These are phyloP conservation scores for Ctenoplectra terminalis DNA, from an alignment of 1,140 invertebrate species.

Conservation along the genomic window DNA sequence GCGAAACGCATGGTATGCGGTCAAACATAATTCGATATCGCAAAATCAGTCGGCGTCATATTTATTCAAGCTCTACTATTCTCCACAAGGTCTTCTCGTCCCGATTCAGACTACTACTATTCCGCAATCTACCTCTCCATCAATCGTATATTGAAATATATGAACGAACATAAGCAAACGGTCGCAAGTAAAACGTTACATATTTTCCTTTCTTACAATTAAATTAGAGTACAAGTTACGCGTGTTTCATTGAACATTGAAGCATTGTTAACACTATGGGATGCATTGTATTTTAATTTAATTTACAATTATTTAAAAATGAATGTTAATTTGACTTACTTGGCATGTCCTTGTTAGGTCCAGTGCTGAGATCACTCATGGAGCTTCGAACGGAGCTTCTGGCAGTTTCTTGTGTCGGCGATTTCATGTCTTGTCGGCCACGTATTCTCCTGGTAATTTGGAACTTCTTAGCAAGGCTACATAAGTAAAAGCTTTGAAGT, in stretches of 20 bases:
- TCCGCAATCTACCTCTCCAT: background rate
- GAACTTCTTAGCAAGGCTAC: slow-evolving; percentile 10
- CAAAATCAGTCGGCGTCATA: slow-evolving; percentile 36
- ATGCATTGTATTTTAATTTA: background rate
- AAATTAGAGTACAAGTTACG: background rate
- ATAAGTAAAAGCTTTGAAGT: background rate
- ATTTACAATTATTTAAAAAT: slow-evolving; percentile 10
- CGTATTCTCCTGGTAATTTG: slow-evolving; percentile 73
- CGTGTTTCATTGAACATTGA: background rate
- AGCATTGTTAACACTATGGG: background rate
- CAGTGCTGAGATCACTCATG: slow-evolving; percentile 81
- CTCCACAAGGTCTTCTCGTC: slow-evolving; percentile 31
- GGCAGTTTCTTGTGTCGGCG: slow-evolving; percentile 79
- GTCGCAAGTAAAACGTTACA: background rate
- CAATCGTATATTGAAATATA: background rate
- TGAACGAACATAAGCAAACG: background rate
- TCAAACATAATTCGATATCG: slow-evolving; percentile 42
- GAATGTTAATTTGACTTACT: slow-evolving; percentile 74
- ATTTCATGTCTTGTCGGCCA: slow-evolving; percentile 77
- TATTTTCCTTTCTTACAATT: background rate
- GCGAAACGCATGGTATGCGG: slow-evolving; percentile 28
- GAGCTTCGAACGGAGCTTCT: slow-evolving; percentile 82
- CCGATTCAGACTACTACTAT: background rate
- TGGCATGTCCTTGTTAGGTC: slow-evolving; percentile 75
- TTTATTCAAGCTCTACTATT: slow-evolving; percentile 24